Conservation (phyloP, 2,888 invertebrate genomes). For the Drosophila paranaensis region DNA sequence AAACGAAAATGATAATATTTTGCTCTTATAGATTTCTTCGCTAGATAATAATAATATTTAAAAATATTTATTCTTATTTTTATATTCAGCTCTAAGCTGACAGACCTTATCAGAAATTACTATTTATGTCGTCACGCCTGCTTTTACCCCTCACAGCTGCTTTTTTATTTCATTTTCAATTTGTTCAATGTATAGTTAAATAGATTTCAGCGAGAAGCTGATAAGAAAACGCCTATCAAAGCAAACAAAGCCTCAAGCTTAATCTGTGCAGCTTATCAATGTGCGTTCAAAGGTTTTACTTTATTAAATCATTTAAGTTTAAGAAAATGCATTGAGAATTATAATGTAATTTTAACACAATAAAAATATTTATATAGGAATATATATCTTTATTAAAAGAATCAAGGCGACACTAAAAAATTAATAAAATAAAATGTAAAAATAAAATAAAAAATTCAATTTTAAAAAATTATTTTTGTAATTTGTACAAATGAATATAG, state of each 20-base stretch:
- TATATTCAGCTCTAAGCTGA: background rate
- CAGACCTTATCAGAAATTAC: no score
- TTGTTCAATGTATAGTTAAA: background rate
- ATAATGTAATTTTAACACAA: background rate
- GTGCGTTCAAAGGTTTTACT: background rate
- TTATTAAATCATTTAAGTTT: background rate
- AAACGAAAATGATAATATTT: no score
- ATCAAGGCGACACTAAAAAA: no score
- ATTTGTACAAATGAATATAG: no score
- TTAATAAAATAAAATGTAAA: background rate
- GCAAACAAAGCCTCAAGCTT: background rate
- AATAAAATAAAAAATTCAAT: no score
- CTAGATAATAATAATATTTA: no score
- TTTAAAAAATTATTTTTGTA: no score
- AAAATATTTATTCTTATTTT: background rate
- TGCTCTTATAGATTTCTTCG: no score
- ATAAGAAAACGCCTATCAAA: background rate
- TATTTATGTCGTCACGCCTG: background rate
- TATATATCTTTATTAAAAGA: no score
- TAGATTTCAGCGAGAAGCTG: background rate
- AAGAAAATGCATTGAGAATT: background rate
- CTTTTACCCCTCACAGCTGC: background rate
- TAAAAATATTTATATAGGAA: no score
- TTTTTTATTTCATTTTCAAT: background rate
- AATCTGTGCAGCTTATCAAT: constrained; percentile 20